Conservation (phyloP, 2,113 vertebrate genomes). For the Lathamus discolor region DNA sequence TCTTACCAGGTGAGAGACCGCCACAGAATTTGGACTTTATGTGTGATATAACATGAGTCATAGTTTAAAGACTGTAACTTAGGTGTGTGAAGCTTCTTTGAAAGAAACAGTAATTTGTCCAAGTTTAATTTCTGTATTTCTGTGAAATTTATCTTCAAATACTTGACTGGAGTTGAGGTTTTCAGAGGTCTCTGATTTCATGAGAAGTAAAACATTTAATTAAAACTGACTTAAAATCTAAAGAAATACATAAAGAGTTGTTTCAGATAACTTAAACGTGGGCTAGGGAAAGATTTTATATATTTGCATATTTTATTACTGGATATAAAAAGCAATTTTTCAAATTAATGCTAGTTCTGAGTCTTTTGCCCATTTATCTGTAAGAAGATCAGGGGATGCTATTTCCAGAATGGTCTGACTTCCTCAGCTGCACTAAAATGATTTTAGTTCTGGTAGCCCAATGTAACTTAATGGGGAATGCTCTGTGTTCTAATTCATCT, state of each 20-base stretch:
- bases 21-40: not conserved
- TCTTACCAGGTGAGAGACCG: not conserved
- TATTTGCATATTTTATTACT: constrained; percentile 38
- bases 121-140: constrained; percentile 5
- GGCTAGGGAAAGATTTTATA: not conserved
- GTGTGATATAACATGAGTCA: not conserved
- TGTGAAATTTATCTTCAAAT: constrained; percentile 49
- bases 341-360: constrained; percentile 23
- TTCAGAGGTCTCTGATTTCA: constrained; percentile 15
- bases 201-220: constrained; percentile 4
- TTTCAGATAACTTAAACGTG: constrained; percentile 24
- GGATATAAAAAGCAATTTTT: constrained; percentile 9
- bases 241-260: not conserved
- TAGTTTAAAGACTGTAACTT: not conserved
- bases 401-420: not conserved
- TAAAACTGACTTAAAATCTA: constrained; percentile 26
- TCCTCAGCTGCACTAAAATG: not conserved
- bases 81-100: not conserved
- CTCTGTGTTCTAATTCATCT: constrained; percentile 36
- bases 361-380: not conserved
- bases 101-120: not conserved
- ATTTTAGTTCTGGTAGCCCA: not conserved
- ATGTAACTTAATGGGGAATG: not conserved
- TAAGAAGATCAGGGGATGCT: constrained; percentile 7
- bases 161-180: constrained; percentile 6